Conservation (phyloP, 2,797 vertebrate genomes). For the Myotis daubentonii region DNA sequence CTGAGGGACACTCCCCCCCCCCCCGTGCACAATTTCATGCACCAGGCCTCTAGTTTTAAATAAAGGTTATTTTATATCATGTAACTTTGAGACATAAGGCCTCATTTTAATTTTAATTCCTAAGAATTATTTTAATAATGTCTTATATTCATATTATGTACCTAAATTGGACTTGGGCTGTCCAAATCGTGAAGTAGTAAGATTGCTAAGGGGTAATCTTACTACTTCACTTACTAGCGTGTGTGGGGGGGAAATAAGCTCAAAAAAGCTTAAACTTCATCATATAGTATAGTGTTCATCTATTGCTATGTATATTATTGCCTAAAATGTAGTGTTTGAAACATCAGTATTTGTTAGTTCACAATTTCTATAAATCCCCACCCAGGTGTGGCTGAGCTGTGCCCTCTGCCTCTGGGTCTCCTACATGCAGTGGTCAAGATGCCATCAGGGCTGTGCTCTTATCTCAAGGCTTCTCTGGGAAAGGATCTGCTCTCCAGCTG, state of each 20-base stretch:
- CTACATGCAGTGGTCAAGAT: not conserved
- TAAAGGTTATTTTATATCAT: not conserved
- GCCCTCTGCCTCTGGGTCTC: not conserved
- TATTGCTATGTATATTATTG: not conserved
- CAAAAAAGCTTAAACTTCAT: not conserved
- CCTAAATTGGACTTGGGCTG: not conserved
- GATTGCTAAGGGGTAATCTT: too few relatives aligned
- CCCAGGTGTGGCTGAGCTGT: not conserved
- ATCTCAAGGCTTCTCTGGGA: not conserved
- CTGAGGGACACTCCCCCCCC: too few relatives aligned
- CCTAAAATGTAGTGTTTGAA: not conserved
- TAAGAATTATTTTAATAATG: not conserved
- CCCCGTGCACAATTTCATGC: too few relatives aligned
- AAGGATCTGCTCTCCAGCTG: not conserved
- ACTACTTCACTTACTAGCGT: not conserved
- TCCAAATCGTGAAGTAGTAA: not conserved
- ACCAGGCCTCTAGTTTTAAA: too few relatives aligned
- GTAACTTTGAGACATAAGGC: not conserved
- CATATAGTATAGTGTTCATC: not conserved
- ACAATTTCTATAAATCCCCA: not conserved
- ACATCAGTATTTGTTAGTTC: not conserved
- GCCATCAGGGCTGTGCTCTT: not conserved
- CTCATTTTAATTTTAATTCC: slow-evolving; percentile 1
- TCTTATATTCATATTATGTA: not conserved
- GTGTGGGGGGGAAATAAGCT: not conserved